Conservation (phyloP, 2,888 invertebrate species). For the Scaptomyza tumidula region DNA sequence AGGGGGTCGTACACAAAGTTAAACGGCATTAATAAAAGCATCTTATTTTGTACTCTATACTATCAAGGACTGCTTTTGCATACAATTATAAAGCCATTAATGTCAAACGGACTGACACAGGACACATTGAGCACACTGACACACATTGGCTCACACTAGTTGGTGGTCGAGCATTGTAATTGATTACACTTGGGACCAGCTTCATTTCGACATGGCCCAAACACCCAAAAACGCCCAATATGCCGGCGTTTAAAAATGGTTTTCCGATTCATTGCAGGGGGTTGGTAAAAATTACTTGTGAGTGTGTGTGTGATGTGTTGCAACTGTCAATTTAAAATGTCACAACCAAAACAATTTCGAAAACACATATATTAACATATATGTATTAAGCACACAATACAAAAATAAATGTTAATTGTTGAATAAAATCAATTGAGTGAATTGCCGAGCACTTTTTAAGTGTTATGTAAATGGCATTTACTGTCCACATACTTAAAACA, state of each 20-base stretch:
- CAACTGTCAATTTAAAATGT: slow-evolving; percentile 61
- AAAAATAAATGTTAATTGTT: slow-evolving; percentile 59
- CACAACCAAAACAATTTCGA: slow-evolving; percentile 46
- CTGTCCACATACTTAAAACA: slow-evolving; percentile 5
- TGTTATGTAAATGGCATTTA: slow-evolving; percentile 43
- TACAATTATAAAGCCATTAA: slow-evolving; percentile 66
- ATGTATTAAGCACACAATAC: slow-evolving; percentile 33
- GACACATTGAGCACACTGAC: slow-evolving; percentile 24
- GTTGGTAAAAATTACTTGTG: slow-evolving; percentile 10
- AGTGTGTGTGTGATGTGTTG: slow-evolving; percentile 17
- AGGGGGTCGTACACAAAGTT: not conserved
- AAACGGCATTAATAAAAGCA: slow-evolving; percentile 16
- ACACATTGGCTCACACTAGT: not conserved
- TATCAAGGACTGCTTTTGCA: slow-evolving; percentile 21
- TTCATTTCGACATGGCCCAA: slow-evolving; percentile 41
- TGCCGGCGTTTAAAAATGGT: slow-evolving; percentile 51
- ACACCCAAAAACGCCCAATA: slow-evolving; percentile 18
- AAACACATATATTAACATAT: slow-evolving; percentile 9
- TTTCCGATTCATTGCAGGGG: slow-evolving; percentile 32
- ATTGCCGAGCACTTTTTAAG: slow-evolving; percentile 48
- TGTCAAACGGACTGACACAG: slow-evolving; percentile 46
- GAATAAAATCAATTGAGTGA: slow-evolving; percentile 53
- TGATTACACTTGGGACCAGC: slow-evolving; percentile 63
- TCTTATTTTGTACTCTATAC: not conserved
- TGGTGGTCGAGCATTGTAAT: slow-evolving; percentile 46